Conservation (phyloP, 1,140 invertebrate species). For the Tribolium castaneum region DNA sequence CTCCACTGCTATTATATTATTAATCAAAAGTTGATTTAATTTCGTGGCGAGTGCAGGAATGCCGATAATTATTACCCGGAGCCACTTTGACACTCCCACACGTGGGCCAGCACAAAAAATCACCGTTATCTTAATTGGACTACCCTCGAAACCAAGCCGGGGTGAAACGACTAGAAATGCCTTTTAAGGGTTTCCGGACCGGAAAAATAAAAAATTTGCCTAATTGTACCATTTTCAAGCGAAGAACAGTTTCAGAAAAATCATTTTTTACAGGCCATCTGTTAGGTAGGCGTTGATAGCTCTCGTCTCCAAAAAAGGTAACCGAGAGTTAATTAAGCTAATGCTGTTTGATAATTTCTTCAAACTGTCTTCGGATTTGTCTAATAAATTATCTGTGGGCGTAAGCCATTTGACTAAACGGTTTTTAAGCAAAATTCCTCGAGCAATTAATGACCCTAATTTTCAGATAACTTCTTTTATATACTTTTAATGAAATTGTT, state of each 20-base stretch:
- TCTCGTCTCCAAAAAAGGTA: conserved; percentile 15
- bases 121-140: not conserved
- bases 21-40: conserved; percentile 29
- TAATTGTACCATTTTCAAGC: not conserved
- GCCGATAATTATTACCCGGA: conserved; percentile 1
- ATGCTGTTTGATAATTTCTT: conserved; percentile 8
- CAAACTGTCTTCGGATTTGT: not conserved
- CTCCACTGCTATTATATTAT: conserved; percentile 15
- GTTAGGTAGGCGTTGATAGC: conserved; percentile 10
- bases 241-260: not conserved
- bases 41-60: conserved; percentile 19
- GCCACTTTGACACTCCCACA: conserved; percentile 15
- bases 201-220: not conserved
- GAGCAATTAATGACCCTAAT: too few relatives aligned
- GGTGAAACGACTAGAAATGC: not conserved
- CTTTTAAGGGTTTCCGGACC: not conserved
- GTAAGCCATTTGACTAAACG: not conserved
- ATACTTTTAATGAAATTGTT: too few relatives aligned
- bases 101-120: not conserved
- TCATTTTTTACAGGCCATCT: not conserved
- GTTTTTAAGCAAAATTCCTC: not conserved
- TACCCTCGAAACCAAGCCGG: not conserved
- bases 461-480: too few relatives aligned
- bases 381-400: not conserved
- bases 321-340: conserved; percentile 12